phyloP scores from a whole-genome alignment of 2,113 vertebrate species.

The Vombatus ursinus region DNA sequence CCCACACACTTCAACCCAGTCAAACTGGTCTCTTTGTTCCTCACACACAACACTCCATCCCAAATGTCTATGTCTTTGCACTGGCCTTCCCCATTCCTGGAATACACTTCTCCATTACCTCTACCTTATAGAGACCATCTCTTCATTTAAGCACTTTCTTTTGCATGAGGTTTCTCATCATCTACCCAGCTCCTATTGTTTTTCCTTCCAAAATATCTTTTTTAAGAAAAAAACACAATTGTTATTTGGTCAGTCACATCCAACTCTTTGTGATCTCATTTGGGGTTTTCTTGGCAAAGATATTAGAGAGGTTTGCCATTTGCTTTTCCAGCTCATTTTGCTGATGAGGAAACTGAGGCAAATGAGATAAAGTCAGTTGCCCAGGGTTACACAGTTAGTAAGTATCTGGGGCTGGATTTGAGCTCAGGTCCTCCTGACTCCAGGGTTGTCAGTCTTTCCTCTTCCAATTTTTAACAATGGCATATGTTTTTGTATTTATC shows the following conservation, averaged over 20 bases:
- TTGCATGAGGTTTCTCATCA: not conserved
- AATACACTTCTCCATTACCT: not conserved
- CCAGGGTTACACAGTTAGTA: no score
- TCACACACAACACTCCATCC: not conserved
- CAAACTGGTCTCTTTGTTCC: not conserved
- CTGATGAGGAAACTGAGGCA: not conserved
- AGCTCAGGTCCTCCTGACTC: no score
- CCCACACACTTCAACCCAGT: not conserved
- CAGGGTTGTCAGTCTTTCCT: no score
- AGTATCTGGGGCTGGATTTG: no score
- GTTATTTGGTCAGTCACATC: not conserved
- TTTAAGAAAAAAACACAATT: slow-evolving; percentile 42
- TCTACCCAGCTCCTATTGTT: not conserved
- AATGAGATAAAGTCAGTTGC: not conserved
- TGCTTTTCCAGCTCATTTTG: not conserved
- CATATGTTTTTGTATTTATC: no score
- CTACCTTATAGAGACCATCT: not conserved
- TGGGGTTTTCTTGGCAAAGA: not conserved
- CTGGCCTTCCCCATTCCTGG: not conserved
- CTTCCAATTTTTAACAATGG: no score
- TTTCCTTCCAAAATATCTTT: not conserved
- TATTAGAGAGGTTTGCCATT: not conserved
- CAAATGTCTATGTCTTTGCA: not conserved
- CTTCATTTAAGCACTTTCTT: not conserved
- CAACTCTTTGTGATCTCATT: not conserved